These are phyloP conservation scores for Rhabdomys dilectus DNA, from an alignment of 2,113 vertebrate genomes.

Conservation along the genomic window DNA sequence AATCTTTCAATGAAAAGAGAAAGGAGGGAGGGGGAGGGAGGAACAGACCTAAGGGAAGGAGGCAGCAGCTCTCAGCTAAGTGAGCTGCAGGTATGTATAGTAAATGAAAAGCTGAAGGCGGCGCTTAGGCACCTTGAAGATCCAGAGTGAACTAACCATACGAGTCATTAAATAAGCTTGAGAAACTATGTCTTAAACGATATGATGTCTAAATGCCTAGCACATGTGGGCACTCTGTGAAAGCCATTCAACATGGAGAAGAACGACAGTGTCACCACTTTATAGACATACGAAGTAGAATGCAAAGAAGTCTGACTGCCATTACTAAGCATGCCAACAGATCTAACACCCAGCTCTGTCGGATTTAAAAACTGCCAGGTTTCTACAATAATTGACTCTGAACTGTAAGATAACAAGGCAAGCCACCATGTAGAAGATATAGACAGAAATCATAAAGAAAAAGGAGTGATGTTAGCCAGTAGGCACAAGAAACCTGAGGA, in stretches of 20 bases:
- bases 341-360: neutral
- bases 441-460: neutral
- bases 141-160: conserved; percentile 15
- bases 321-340: neutral
- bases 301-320: neutral
- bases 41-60: neutral
- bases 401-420: neutral
- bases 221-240: neutral
- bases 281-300: conserved; percentile 22
- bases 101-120: conserved; percentile 38
- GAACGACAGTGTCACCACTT: neutral
- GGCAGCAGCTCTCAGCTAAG: neutral
- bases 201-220: neutral
- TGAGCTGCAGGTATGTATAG: neutral
- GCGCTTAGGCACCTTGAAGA: conserved; percentile 10
- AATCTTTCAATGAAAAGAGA: conserved; percentile 33
- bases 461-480: neutral
- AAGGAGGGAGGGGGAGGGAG: no score
- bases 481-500: neutral
- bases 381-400: neutral
- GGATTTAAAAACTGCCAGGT: neutral
- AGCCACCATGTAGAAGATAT: neutral
- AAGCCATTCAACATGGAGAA: neutral
- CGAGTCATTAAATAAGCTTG: conserved; percentile 34
- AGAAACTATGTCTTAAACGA: conserved; percentile 49